Percentiles rank a stretch among this genome's conserved stretches.
Evolutionary conservation across 1,140 invertebrate species (phyloP).

Genomic region (Cotesia glomerata): DNA sequence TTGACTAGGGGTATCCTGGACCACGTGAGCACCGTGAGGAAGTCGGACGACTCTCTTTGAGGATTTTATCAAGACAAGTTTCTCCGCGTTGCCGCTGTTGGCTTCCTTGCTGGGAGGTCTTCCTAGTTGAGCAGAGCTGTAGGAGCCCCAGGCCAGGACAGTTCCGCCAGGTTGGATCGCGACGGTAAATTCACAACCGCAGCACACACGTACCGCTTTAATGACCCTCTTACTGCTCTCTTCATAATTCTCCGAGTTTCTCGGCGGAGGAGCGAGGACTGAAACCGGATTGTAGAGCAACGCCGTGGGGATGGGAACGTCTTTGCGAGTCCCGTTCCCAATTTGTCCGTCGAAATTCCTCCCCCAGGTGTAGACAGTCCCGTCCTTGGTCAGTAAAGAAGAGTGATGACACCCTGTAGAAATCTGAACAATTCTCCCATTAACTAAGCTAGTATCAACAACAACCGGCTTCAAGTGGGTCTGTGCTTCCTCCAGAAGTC

Average conservation of each 20-base stretch:
- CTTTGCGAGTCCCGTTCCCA: slow-evolving; percentile 68
- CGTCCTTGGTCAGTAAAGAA: slow-evolving; percentile 70
- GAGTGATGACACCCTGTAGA: slow-evolving; percentile 74
- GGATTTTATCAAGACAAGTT: slow-evolving; percentile 54
- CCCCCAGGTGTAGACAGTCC: slow-evolving; percentile 74
- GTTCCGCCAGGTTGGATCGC: slow-evolving; percentile 69
- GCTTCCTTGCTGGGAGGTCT: slow-evolving; percentile 47
- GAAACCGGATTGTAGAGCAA: slow-evolving; percentile 42
- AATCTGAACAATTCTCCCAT: slow-evolving; percentile 68
- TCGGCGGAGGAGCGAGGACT: slow-evolving; percentile 44
- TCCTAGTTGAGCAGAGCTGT: slow-evolving; percentile 55
- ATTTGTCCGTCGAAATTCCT: slow-evolving; percentile 75
- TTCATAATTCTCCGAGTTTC: slow-evolving; percentile 30
- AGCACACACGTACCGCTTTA: slow-evolving; percentile 64
- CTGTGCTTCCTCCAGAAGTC: slow-evolving; percentile 50
- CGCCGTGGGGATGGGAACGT: slow-evolving; percentile 57
- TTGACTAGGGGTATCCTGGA: slow-evolving; percentile 59
- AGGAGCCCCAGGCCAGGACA: slow-evolving; percentile 59
- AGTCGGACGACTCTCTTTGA: slow-evolving; percentile 62
- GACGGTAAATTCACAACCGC: slow-evolving; percentile 77
- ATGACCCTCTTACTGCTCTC: slow-evolving; percentile 45
- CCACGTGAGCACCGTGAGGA: slow-evolving; percentile 56
- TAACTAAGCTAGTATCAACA: slow-evolving; percentile 67
- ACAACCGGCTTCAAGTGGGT: slow-evolving; percentile 65
- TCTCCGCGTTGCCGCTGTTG: slow-evolving; percentile 43